Conservation (phyloP, 2,888 invertebrate species). For the Apoda limacodes region DNA sequence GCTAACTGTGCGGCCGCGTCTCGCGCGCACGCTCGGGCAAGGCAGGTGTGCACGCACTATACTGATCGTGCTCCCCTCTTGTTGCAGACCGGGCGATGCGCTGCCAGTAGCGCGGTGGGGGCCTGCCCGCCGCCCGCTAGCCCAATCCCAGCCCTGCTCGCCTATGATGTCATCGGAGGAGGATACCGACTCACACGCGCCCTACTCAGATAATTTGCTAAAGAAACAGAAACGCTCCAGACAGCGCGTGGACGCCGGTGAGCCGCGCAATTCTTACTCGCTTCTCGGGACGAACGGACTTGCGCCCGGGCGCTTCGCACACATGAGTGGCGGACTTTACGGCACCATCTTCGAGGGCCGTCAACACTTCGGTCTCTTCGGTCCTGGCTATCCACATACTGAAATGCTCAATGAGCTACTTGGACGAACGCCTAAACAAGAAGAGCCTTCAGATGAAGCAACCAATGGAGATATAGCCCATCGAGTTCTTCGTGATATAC, state of each 20-base stretch:
- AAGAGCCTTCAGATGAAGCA: constrained; percentile 68
- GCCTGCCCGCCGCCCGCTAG: constrained; percentile 73
- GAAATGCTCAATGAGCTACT: constrained; percentile 93
- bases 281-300: constrained; percentile 67
- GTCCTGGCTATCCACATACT: constrained; percentile 87
- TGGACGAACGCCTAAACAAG: constrained; percentile 83
- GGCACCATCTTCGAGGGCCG: constrained; percentile 87
- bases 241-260: constrained; percentile 97
- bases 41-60: constrained; percentile 66
- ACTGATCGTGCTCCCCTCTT: constrained; percentile 53
- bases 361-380: constrained; percentile 85
- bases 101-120: constrained; percentile 63
- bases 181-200: constrained; percentile 94
- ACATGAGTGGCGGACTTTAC: constrained; percentile 89
- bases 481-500: constrained; percentile 90
- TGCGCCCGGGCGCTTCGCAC: constrained; percentile 76
- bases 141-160: constrained; percentile 86
- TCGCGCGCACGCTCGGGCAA: constrained; percentile 20
- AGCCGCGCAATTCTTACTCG: constrained; percentile 92
- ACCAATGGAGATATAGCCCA: constrained; percentile 73
- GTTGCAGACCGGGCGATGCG: constrained; percentile 67
- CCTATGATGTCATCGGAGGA: constrained; percentile 97
- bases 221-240: constrained; percentile 94
- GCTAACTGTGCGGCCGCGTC: constrained; percentile 17
- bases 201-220: constrained; percentile 92